Evolutionary conservation across 2,113 vertebrate species (phyloP).

Genomic region (Zapus hudsonius): DNA sequence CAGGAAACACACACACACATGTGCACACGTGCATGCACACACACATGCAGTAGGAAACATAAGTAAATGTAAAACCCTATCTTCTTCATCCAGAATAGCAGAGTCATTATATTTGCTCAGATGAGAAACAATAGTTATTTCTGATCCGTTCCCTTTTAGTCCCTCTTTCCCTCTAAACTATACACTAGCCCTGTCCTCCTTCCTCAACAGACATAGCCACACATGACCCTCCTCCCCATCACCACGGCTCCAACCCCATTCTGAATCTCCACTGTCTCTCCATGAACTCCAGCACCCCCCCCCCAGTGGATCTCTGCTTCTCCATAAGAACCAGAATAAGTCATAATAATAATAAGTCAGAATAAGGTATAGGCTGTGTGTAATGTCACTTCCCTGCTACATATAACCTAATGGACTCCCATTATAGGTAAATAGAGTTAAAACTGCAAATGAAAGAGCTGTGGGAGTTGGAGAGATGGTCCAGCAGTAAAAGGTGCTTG

Average conservation of each 20-base stretch:
- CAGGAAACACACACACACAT: not conserved
- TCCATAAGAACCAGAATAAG: not conserved
- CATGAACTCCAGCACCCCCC: not conserved
- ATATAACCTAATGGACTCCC: not conserved
- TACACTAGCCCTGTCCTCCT: not conserved
- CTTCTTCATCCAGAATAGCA: not conserved
- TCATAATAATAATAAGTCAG: too few species aligned
- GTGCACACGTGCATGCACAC: not conserved
- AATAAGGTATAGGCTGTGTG: not conserved
- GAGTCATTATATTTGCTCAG: not conserved
- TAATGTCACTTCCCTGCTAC: not conserved
- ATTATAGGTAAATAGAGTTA: not conserved
- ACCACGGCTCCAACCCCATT: too few species aligned
- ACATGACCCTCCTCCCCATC: rapidly evolving
- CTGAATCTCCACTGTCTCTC: too few species aligned
- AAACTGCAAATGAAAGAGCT: not conserved
- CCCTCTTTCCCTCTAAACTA: not conserved
- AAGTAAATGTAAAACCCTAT: not conserved
- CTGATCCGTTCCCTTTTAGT: not conserved
- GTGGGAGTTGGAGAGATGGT: too few species aligned
- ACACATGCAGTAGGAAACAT: not conserved
- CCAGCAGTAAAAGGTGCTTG: too few species aligned
- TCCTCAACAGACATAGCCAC: not conserved
- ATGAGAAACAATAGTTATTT: not conserved
- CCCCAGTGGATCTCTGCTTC: not conserved